Evolutionary conservation across 1,140 invertebrate species (phyloP), one percentile per base, ranked within the genome.

Genomic region (Magallana gigas): DNA sequence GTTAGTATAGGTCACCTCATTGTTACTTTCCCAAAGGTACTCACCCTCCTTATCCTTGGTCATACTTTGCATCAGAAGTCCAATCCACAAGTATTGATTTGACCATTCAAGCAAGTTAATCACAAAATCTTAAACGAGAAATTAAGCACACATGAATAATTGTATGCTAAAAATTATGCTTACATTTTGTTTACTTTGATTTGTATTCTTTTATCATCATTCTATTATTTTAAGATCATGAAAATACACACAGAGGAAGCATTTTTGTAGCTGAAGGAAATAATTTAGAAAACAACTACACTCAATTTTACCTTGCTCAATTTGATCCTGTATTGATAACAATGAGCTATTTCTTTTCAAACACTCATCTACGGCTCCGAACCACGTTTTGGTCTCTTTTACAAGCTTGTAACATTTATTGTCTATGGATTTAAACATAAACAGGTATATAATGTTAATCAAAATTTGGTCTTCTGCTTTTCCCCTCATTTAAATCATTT

Each of bases 331-430:
- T 12, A 76, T 29, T 8, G 68, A 36, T 76, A 76, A 36, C 23
- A 76, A 8, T 18, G 68, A 36, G 12, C 23, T 29, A 3, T 76
- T 76, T 29, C 23, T 76, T 36, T 8, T 36, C 1, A 4, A 11
- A 29, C 68, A 76, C 23, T 76, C 68, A 29, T 18, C 23, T 36
- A 12, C 8, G 8, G 68, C 68, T 12, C 12, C 36, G 12, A 29
- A 76, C 68, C 68, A 76, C 9, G 18, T 36, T 76, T 76, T 76
- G 6, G 23, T 11, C 11, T 8, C 23, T 29, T 8, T 23, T 29
- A 76, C 68, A 11, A 76, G 11, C 23, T 76, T 76, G 36, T 76
- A 76, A 29, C 68, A 76, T 76, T 76, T 76, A 76, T 29, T 76
- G 8, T 12, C 68, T 76, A 12, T 11, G 36, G 5, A 76, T 48